Percentiles rank a stretch among this genome's conserved stretches.
phyloP scores from a whole-genome alignment of 2,797 vertebrate species.

The Stomatorhinus walkeri region DNA sequence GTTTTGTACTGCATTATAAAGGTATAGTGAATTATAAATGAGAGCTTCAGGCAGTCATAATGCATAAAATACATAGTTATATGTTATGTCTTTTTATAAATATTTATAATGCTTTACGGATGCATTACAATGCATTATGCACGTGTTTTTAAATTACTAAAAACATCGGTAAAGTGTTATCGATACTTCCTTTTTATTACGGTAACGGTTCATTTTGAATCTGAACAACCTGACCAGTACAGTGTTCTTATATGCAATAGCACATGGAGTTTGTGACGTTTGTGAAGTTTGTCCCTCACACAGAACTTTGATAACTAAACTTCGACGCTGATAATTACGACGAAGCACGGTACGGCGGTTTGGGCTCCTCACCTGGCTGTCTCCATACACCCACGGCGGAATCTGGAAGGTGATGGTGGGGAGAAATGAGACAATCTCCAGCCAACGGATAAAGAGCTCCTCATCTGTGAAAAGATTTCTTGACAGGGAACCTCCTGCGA shows the following conservation, averaged over 20 bases:
- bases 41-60: neutral
- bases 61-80: neutral
- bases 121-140: neutral
- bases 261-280: neutral
- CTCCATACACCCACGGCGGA: slow-evolving; percentile 74
- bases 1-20: neutral
- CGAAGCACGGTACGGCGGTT: neutral
- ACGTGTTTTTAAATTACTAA: neutral
- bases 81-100: neutral
- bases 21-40: neutral
- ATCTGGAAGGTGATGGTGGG: slow-evolving; percentile 80
- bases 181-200: neutral
- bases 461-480: slow-evolving; percentile 56
- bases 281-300: neutral
- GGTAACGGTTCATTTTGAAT: neutral
- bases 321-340: neutral
- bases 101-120: neutral
- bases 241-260: neutral
- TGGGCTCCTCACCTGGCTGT: slow-evolving; percentile 60
- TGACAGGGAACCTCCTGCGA: slow-evolving; percentile 70
- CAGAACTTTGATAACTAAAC: neutral
- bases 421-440: slow-evolving; percentile 76
- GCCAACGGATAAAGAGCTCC: slow-evolving; percentile 83
- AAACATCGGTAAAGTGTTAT: neutral
- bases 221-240: neutral